Base-by-base conservation (phyloP, 2,888 invertebrate species). In the Sinodicranocentrus sp. region DNA sequence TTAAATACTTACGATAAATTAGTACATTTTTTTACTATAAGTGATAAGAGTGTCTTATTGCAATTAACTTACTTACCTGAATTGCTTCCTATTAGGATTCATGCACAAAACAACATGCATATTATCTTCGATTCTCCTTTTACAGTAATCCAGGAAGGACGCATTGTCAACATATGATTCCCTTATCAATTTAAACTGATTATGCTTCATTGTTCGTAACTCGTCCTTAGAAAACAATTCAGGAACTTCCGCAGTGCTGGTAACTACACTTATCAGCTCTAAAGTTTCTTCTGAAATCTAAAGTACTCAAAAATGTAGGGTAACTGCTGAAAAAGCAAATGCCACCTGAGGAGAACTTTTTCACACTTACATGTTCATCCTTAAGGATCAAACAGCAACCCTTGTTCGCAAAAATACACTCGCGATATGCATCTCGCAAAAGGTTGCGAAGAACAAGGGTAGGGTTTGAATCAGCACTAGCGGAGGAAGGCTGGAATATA, bases 311-410 rank as follows among this genome's bases (percentile, higher is more conserved):
- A 10, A n/a, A 10, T 48, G 15, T 57, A 57, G 19, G 57, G 15
- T 21, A 5, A 1, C 57, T 57, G 19, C 6, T 57, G 57, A 17
- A 52, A n/a, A 52, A 10, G 17, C 6, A n/a, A n/a, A n/a, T n/a
- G n/a, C n/a, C n/a, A n/a, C n/a, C n/a, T n/a, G 52, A 52, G 17
- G 17, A 57, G 28, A 68, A 8, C 1, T 33, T n/a, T 43, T 67
- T 43, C 70, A 23, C 6, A 23, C 23, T 57, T 48, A 79, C 79
- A 21, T 72, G 63, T 8, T 72, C 44, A 52, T 73, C 73, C n/a
- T 67, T 73, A 2, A 82, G 17, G 23, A 82, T 43, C 8, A 82
- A 0, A 33, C 82, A 82, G 19, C 73, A 67, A 23, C 73, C 82
- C 19, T 13, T 2, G 21, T 73, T 68, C 19, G 72, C 72, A 17